phyloP scores from a whole-genome alignment of 2,888 invertebrate genomes.

The Mesorhabditis spiculigera region DNA sequence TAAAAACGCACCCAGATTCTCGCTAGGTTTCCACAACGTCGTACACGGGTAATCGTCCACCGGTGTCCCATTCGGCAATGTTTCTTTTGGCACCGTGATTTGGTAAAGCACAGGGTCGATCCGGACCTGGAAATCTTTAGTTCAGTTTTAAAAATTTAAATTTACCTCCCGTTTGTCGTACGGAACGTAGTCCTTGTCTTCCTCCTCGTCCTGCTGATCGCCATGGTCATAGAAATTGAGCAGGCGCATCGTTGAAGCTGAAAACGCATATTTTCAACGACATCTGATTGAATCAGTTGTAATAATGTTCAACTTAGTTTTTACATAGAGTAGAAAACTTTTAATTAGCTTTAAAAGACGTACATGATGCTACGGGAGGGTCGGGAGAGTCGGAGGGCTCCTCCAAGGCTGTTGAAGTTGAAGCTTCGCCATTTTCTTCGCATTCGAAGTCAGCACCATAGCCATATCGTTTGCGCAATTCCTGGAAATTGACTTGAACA shows the following conservation, averaged over 20 bases:
- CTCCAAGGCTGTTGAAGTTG: neutral
- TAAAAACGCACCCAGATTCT: neutral
- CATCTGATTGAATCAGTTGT: too few relatives aligned
- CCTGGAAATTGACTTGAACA: neutral
- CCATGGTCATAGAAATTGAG: neutral
- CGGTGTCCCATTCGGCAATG: neutral
- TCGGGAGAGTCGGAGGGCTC: too few relatives aligned
- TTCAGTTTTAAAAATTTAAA: neutral
- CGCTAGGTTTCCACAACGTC: neutral
- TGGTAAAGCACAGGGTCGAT: constrained; percentile 2
- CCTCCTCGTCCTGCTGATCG: neutral
- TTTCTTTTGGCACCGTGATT: neutral
- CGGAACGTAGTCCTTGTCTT: constrained; percentile 6
- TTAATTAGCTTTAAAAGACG: too few relatives aligned
- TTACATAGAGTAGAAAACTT: too few relatives aligned
- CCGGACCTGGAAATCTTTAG: neutral
- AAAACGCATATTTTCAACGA: too few relatives aligned
- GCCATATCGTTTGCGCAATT: neutral
- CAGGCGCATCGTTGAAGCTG: neutral
- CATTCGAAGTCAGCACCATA: neutral
- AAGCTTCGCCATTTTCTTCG: neutral
- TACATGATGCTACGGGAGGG: too few relatives aligned
- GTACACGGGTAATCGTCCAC: neutral
- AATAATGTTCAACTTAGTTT: too few relatives aligned
- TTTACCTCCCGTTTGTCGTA: neutral